phyloP scores from a whole-genome alignment of 2,888 invertebrate genomes.

The Seira ritae region DNA sequence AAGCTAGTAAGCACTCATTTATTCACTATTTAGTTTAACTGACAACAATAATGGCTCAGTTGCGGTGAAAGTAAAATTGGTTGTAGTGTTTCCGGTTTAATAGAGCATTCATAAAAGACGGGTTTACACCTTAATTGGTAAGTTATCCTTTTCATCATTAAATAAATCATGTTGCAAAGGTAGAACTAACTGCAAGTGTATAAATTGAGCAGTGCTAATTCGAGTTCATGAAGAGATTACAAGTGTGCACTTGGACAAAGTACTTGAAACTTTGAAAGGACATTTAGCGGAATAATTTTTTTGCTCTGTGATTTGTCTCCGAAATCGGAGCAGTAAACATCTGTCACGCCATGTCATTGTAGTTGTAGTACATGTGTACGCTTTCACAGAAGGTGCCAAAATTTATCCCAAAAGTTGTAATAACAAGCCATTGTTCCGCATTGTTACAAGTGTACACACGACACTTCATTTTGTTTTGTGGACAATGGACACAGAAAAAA shows the following conservation, averaged over 20 bases:
- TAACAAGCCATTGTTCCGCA: slow-evolving; percentile 51
- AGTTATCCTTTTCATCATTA: not conserved
- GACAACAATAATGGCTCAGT: not conserved
- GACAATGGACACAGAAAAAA: slow-evolving; percentile 16
- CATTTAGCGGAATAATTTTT: not conserved
- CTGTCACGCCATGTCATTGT: slow-evolving; percentile 32
- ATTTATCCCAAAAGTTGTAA: slow-evolving; percentile 59
- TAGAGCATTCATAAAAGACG: not conserved
- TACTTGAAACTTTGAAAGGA: not conserved
- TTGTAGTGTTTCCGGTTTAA: not conserved
- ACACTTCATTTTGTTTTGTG: slow-evolving; percentile 29
- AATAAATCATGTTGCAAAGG: not conserved
- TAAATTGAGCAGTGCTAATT: not conserved
- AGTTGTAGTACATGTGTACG: slow-evolving; percentile 20
- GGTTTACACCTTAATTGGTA: not conserved
- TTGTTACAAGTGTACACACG: slow-evolving; percentile 58
- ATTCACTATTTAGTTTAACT: not conserved
- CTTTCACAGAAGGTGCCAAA: slow-evolving; percentile 59
- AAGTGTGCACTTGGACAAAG: not conserved
- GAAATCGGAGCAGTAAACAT: slow-evolving; percentile 29
- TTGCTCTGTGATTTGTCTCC: not conserved
- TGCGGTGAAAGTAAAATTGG: not conserved
- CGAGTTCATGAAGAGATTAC: not conserved
- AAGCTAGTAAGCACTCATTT: not conserved
- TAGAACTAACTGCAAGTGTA: not conserved